Evolutionary conservation across 2,113 vertebrate genomes (phyloP), one percentile per base, ranked within the genome.

Genomic region (Heterocephalus glaber): DNA sequence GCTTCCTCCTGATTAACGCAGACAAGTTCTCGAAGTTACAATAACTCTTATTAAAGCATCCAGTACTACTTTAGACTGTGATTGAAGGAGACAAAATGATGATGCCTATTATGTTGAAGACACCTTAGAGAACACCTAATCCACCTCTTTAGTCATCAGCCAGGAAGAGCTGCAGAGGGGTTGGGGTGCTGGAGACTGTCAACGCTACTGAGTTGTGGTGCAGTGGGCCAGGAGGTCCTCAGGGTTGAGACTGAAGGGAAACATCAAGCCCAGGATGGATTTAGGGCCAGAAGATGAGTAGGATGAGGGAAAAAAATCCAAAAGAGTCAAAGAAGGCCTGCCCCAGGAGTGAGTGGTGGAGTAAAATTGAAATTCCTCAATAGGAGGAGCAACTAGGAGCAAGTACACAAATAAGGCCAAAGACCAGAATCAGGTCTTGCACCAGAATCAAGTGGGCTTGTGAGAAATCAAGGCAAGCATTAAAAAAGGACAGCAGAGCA

Each of bases 201-300:
- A 13, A 47, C 14, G 24, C n/a, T 33, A 41, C 5, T 0, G 5
- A 30, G n/a, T 8, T 7, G 20, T 8, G 11, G 9, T 26, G 4
- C 28, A 4, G 0, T 3, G n/a, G 10, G 30, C 58, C 24, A 47
- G 5, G 9, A 70, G 47, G 38, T 63, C 38, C 4, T 24, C 54
- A n/a, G 49, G 24, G 38, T 28, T 68, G 84, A n/a, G 66, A 30
- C 4, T 19, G 1, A 0, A 47, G 14, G 38, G 82, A 72, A 20
- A 41, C 47, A 56, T 54, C 52, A 38, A 87, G 9, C 14, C 56
- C 72, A 52, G 52, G 35, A 30, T 88, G 47, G 26, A 95, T 20
- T 61, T 30, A n/a, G 12, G 17, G 6, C 14, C 28, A 58, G n/a
- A 56, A 38, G 14, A 54, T 38, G 28, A 35, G 28, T 17, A 30